phyloP scores from a whole-genome alignment of 1,140 invertebrate species.

The Drosophila suzukii region DNA sequence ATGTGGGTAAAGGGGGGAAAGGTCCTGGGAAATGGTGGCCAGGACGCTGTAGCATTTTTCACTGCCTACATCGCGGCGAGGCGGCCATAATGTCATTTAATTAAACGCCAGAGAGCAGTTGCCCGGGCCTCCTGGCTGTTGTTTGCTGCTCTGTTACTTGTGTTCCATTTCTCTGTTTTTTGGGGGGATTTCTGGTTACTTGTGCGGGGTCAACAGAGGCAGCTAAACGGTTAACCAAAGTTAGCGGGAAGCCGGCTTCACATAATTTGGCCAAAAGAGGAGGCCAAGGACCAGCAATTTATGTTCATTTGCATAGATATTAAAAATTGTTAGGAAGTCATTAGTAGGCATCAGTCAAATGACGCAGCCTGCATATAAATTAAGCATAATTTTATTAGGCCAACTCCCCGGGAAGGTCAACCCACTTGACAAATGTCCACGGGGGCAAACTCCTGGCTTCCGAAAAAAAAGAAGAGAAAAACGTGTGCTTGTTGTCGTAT shows the following conservation, averaged over 20 bases:
- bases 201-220: constrained; percentile 59
- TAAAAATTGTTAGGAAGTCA: constrained; percentile 83
- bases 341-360: constrained; percentile 82
- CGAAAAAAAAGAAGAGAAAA: not conserved
- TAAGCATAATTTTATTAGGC: constrained; percentile 82
- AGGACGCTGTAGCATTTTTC: constrained; percentile 61
- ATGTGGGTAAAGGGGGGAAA: not conserved
- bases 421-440: constrained; percentile 64
- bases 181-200: constrained; percentile 26
- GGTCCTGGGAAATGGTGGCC: constrained; percentile 31
- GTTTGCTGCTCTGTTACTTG: constrained; percentile 33
- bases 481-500: constrained; percentile 67
- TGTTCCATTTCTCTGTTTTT: constrained; percentile 13
- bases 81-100: constrained; percentile 80
- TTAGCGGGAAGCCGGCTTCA: constrained; percentile 39
- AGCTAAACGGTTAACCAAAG: constrained; percentile 81
- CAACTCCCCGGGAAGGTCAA: constrained; percentile 55
- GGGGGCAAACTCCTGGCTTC: not conserved
- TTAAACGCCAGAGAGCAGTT: constrained; percentile 82
- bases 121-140: constrained; percentile 34
- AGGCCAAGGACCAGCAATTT: constrained; percentile 69
- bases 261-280: constrained; percentile 43
- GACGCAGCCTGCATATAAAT: constrained; percentile 82
- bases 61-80: constrained; percentile 59
- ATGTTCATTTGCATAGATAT: constrained; percentile 83